These are phyloP conservation scores for Drosophila leontia DNA, from an alignment of 1,140 invertebrate species.

Conservation along the genomic window DNA sequence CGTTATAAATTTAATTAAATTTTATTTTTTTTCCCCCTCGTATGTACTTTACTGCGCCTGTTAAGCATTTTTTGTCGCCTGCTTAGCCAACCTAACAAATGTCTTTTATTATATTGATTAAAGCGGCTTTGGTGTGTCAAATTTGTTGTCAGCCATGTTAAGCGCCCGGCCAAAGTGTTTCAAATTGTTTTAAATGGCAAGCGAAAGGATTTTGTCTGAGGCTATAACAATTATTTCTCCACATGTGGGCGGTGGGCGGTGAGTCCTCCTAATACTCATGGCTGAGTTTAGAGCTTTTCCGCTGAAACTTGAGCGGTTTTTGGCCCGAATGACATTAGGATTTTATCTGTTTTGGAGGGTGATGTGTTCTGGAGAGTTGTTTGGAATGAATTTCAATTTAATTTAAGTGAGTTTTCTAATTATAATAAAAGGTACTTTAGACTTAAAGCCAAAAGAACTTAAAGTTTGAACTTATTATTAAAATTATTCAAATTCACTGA, in stretches of 20 bases:
- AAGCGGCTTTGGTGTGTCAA: conserved; percentile 76
- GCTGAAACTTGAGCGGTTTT: conserved; percentile 41
- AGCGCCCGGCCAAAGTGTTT: conserved; percentile 74
- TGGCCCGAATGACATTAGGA: conserved; percentile 11
- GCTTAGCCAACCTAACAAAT: conserved; percentile 72
- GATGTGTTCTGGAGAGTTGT: not conserved
- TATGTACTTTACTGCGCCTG: conserved; percentile 27
- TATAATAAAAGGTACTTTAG: not conserved
- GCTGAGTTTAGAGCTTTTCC: conserved; percentile 17
- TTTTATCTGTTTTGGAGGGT: not conserved
- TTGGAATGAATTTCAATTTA: conserved; percentile 2
- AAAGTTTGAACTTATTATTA: not conserved
- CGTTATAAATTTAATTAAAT: conserved; percentile 82
- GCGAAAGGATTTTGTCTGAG: conserved; percentile 56
- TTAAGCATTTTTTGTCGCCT: conserved; percentile 39
- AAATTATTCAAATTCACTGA: not conserved
- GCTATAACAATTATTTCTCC: conserved; percentile 77
- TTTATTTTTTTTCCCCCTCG: conserved; percentile 33
- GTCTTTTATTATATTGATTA: conserved; percentile 82
- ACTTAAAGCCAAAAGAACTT: not conserved
- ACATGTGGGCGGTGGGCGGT: conserved; percentile 39
- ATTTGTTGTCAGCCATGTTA: conserved; percentile 77
- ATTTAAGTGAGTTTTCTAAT: not conserved
- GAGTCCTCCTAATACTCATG: conserved; percentile 5
- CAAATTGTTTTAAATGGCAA: conserved; percentile 75